Conservation (phyloP, 2,113 vertebrate genomes). For the Bettongia penicillata region DNA sequence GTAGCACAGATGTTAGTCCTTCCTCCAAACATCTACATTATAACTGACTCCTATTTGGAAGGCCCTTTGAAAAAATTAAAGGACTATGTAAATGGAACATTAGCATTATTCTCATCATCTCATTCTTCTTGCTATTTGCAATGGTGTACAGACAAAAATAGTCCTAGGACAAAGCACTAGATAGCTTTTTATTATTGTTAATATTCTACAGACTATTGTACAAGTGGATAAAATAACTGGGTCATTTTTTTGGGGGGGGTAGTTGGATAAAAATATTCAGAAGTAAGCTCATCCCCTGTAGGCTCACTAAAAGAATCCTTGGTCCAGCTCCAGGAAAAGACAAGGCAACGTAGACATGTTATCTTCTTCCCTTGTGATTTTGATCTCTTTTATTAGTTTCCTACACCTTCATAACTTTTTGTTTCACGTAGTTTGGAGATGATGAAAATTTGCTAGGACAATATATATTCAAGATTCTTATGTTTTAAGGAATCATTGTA, state of each 20-base stretch:
- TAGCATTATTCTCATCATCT: neutral
- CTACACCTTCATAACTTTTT: neutral
- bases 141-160: neutral
- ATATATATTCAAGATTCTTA: neutral
- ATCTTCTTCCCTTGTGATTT: neutral
- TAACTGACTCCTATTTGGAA: neutral
- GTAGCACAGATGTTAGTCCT: neutral
- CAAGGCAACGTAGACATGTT: neutral
- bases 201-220: neutral
- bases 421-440: neutral
- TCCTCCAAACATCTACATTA: neutral
- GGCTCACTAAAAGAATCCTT: neutral
- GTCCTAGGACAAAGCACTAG: neutral
- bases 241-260: neutral
- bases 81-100: neutral
- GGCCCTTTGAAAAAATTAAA: neutral
- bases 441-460: neutral
- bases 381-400: neutral
- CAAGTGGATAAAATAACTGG: neutral
- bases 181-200: neutral
- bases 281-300: neutral
- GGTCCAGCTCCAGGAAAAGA: neutral
- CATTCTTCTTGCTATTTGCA: neutral
- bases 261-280: neutral
- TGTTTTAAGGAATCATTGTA: neutral